Evolutionary conservation across 2,113 vertebrate species (phyloP), one percentile per base, ranked within the genome.

Genomic region (Lathamus discolor): DNA sequence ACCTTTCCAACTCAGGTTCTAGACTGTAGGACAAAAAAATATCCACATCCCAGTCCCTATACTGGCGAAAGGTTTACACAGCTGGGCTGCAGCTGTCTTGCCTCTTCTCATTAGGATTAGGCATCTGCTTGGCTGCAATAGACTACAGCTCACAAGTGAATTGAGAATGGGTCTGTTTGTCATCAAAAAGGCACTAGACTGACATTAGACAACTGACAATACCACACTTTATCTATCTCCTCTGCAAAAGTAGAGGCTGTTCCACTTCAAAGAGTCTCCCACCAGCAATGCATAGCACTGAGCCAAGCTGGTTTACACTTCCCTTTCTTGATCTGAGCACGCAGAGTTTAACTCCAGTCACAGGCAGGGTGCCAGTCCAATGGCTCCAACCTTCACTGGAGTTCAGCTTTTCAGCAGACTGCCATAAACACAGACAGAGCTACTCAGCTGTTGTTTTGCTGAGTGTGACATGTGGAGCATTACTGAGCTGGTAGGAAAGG

Each of bases 391-490:
- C 7, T 2, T 14, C 25, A 48, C 2, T 1, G 1, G 43, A 57
- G n/a, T 1, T 23, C 6, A 68, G 13, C 3, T 67, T 25, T 33
- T 31, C 81, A 13, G 10, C 1, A 7, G 5, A 4, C 8, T 54
- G 51, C 69, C 61, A 33, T 0, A 1, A 25, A 59, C 48, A 52
- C 33, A 63, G 25, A 16, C 19, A 52, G 44, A 66, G 39, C 29
- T 57, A 35, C 44, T 22, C 37, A 59, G 69, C 11, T 10, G 37
- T 18, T 17, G 24, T 3, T 66, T 6, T 33, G 27, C 83, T 63
- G n/a, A 63, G n/a, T 1, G 0, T 1, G 28, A 57, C 22, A 73
- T 61, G n/a, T 3, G 25, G 29, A 75, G n/a, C 44, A 0, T 1
- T 24, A 39, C 44, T 1, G 2, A 67, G 23, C 39, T 57, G 51